Evolutionary conservation across 35 echinoderm and acorn worm genomes (phyloP).

Genomic region (Amphiura filiformis): DNA sequence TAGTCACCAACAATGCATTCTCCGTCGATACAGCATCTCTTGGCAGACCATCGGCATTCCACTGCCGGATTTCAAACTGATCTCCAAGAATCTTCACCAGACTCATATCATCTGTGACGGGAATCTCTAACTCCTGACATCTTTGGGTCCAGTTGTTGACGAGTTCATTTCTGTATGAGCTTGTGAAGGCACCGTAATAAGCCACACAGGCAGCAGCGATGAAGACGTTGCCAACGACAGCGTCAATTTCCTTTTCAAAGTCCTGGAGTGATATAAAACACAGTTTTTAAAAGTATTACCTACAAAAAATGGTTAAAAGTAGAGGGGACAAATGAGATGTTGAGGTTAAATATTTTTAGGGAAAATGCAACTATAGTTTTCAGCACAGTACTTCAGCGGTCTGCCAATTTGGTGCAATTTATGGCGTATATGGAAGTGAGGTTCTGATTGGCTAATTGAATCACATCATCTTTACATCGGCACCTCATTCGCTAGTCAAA

Average conservation of each 20-base stretch:
- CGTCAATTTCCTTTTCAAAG: constrained; percentile 35
- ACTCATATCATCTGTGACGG: constrained; percentile 84
- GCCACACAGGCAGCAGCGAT: constrained; percentile 97
- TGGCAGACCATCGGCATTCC: constrained; percentile 95
- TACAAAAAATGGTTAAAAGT: no score
- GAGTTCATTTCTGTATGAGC: constrained; percentile 78
- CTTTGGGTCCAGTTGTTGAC: constrained; percentile 81
- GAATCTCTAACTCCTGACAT: constrained; percentile 91
- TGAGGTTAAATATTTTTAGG: no score
- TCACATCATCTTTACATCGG: no score
- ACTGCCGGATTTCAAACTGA: constrained; percentile 96
- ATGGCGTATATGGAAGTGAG: no score
- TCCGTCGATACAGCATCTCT: constrained; percentile 95
- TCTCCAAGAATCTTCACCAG: constrained; percentile 90
- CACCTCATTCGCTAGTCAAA: no score
- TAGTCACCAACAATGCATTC: constrained; percentile 93
- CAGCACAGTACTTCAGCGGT: no score
- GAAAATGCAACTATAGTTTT: no score
- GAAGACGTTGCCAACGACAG: constrained; percentile 97
- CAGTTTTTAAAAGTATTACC: no score
- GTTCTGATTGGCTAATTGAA: no score
- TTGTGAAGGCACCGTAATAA: constrained; percentile 97
- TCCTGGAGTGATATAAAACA: no score
- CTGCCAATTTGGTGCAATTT: no score
- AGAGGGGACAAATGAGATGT: no score